These are phyloP conservation scores for Peromyscus maniculatus DNA, from an alignment of 2,113 vertebrate genomes.

Conservation along the genomic window DNA sequence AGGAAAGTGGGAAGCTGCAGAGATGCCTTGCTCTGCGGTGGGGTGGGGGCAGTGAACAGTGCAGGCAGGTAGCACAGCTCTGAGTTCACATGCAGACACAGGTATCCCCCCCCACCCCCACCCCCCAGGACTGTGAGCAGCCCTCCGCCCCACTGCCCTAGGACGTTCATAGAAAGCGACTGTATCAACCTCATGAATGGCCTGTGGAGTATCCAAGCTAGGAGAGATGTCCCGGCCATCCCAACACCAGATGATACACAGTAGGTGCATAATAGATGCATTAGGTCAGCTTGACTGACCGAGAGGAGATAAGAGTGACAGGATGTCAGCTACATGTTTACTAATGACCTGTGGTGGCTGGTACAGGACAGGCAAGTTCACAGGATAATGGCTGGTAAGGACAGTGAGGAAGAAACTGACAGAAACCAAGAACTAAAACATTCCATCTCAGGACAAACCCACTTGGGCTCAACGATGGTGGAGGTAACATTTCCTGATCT, in stretches of 20 bases:
- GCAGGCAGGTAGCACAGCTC: background rate
- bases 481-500: background rate
- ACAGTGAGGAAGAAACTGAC: background rate
- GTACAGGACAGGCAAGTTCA: background rate
- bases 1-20: accelerated
- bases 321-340: accelerated
- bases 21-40: accelerated
- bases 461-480: accelerated
- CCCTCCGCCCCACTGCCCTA: background rate
- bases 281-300: background rate
- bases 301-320: accelerated
- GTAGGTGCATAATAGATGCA: background rate
- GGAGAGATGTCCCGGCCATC: accelerated
- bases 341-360: background rate
- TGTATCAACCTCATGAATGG: too few species aligned
- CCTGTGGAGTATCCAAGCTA: background rate
- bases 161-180: too few species aligned
- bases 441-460: background rate
- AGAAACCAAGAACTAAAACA: background rate
- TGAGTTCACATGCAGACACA: background rate
- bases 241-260: background rate
- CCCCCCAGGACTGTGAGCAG: background rate
- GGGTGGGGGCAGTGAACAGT: background rate
- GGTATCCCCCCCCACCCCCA: too few species aligned
- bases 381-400: background rate